phyloP scores from a whole-genome alignment of 2,888 invertebrate genomes.

The Lithodes maja region DNA sequence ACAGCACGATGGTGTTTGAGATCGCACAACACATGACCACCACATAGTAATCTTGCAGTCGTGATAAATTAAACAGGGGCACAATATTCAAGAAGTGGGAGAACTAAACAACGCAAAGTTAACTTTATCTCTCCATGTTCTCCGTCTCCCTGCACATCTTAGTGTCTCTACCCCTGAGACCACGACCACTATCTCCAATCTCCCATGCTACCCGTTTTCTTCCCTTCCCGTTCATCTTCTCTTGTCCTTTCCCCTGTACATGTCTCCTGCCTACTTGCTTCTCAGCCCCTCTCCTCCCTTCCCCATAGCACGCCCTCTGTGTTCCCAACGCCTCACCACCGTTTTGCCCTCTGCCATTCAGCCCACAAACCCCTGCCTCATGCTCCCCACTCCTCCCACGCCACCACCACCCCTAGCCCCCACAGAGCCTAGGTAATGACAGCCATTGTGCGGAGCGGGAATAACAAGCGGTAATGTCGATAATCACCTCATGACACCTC shows the following conservation, averaged over 20 bases:
- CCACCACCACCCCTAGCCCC: neutral
- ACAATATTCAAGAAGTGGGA: neutral
- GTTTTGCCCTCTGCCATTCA: neutral
- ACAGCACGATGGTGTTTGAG: neutral
- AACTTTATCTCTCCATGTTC: too few relatives aligned
- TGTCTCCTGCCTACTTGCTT: neutral
- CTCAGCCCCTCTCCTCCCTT: neutral
- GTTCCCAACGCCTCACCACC: neutral
- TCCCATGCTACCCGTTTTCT: neutral
- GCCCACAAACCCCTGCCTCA: neutral
- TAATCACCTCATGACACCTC: conserved; percentile 39
- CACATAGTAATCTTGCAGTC: neutral
- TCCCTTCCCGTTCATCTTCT: neutral
- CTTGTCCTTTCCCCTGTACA: neutral
- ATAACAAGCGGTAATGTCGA: conserved; percentile 29
- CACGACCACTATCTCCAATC: too few relatives aligned
- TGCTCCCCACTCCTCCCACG: neutral
- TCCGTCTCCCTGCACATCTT: too few relatives aligned
- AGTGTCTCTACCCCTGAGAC: too few relatives aligned
- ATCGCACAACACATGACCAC: neutral
- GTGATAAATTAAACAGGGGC: neutral
- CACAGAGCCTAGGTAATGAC: conserved; percentile 27
- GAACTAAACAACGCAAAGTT: neutral
- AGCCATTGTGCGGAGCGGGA: conserved; percentile 9
- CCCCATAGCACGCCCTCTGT: neutral